Evolutionary conservation across 2,113 vertebrate genomes (phyloP).

Genomic region (Tapirus terrestris): DNA sequence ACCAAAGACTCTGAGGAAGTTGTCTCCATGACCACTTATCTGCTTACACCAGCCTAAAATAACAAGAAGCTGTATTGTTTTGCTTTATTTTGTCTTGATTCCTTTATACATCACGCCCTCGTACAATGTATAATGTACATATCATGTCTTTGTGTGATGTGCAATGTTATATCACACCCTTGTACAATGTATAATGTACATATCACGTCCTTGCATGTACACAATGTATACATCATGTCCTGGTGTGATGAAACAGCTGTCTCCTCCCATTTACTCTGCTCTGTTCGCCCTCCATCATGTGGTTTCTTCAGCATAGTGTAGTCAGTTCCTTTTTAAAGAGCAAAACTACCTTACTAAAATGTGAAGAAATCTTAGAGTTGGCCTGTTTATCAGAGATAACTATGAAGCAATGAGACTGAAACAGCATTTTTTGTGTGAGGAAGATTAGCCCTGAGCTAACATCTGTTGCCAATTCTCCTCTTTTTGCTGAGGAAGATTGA

Average conservation of each 20-base stretch:
- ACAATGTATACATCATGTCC: background rate
- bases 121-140: background rate
- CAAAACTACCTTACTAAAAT: background rate
- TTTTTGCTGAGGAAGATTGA: no score
- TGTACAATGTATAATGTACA: background rate
- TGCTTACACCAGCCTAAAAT: background rate
- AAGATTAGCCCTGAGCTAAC: no score
- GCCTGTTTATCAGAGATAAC: background rate
- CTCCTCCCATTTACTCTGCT: background rate
- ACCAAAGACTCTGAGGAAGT: background rate
- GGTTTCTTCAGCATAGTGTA: background rate
- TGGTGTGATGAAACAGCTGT: background rate
- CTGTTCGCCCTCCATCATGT: background rate
- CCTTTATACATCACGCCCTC: background rate
- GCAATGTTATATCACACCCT: background rate
- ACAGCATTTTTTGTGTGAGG: background rate
- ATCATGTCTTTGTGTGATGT: background rate
- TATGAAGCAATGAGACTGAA: background rate
- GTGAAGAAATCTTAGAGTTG: background rate
- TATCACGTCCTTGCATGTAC: background rate
- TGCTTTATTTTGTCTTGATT: background rate
- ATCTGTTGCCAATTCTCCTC: no score
- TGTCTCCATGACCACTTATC: background rate
- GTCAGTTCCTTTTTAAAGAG: constrained; percentile 5
- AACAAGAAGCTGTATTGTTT: background rate